phyloP scores from a whole-genome alignment of 2,888 invertebrate genomes.

The Protodeltote pygarga region DNA sequence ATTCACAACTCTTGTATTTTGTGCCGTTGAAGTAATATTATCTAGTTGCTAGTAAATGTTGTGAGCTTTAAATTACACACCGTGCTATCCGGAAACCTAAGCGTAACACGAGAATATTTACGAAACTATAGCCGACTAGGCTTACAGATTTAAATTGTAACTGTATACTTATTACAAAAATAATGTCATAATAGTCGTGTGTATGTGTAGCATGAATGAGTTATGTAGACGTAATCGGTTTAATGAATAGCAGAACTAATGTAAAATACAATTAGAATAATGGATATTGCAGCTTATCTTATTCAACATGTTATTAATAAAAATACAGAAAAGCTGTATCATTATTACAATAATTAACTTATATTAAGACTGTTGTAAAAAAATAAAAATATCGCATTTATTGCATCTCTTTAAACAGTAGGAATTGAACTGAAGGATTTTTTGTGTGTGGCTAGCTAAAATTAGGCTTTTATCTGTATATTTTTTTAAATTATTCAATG shows the following conservation, averaged over 20 bases:
- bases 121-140: slow-evolving; percentile 40
- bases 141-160: slow-evolving; percentile 26
- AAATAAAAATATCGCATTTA: too few species aligned
- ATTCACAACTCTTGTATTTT: slow-evolving; percentile 77
- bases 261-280: too few species aligned
- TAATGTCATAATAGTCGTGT: background rate
- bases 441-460: too few species aligned
- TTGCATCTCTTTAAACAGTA: too few species aligned
- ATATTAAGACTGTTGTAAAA: too few species aligned
- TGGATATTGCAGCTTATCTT: too few species aligned
- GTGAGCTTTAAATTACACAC: slow-evolving; percentile 56
- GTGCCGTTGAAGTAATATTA: slow-evolving; percentile 72
- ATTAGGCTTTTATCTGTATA: too few species aligned
- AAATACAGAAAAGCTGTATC: too few species aligned
- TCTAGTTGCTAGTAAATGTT: slow-evolving; percentile 50
- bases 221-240: slow-evolving; percentile 16
- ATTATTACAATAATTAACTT: too few species aligned
- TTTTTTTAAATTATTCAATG: too few species aligned
- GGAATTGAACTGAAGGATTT: too few species aligned
- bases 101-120: slow-evolving; percentile 55
- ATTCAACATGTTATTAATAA: too few species aligned
- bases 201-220: slow-evolving; percentile 16
- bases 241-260: slow-evolving; percentile 7
- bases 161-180: slow-evolving; percentile 13
- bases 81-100: slow-evolving; percentile 54